Evolutionary conservation across 2,797 vertebrate genomes (phyloP).

Genomic region (Brachyalestes nurse): DNA sequence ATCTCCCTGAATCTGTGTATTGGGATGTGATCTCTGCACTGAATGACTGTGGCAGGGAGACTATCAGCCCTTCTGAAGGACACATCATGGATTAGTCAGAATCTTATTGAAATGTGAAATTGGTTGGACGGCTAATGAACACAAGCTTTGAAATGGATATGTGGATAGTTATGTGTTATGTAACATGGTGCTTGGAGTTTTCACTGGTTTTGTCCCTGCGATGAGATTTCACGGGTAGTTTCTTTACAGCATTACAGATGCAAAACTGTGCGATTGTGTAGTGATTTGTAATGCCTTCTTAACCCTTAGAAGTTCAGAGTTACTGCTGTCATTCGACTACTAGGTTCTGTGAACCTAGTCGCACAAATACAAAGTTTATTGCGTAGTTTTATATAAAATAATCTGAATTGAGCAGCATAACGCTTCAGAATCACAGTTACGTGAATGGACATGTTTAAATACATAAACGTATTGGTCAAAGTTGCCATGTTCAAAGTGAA

Average conservation of each 20-base stretch:
- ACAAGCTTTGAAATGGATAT: constrained; percentile 23
- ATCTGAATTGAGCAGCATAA: too few species aligned
- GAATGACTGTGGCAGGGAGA: not conserved
- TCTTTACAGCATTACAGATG: not conserved
- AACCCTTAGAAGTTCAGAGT: not conserved
- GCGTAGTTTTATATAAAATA: not conserved
- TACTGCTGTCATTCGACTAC: not conserved
- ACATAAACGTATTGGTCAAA: too few species aligned
- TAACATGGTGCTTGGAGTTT: not conserved
- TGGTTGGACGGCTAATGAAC: not conserved
- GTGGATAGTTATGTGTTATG: not conserved
- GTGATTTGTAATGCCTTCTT: constrained; percentile 10
- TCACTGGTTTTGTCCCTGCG: not conserved
- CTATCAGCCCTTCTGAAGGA: constrained; percentile 10
- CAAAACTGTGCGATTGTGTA: not conserved
- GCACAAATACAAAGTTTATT: not conserved
- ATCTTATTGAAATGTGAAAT: constrained; percentile 1
- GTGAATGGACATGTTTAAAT: too few species aligned
- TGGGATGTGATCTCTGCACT: not conserved
- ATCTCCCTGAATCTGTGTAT: constrained; percentile 18
- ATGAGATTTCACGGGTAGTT: not conserved
- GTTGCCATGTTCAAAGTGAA: too few species aligned
- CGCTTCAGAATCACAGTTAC: too few species aligned
- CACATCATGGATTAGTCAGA: constrained; percentile 12
- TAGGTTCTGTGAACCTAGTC: not conserved